These are phyloP conservation scores for Ochlodes sylvanus DNA, from an alignment of 2,888 invertebrate genomes.

Conservation along the genomic window DNA sequence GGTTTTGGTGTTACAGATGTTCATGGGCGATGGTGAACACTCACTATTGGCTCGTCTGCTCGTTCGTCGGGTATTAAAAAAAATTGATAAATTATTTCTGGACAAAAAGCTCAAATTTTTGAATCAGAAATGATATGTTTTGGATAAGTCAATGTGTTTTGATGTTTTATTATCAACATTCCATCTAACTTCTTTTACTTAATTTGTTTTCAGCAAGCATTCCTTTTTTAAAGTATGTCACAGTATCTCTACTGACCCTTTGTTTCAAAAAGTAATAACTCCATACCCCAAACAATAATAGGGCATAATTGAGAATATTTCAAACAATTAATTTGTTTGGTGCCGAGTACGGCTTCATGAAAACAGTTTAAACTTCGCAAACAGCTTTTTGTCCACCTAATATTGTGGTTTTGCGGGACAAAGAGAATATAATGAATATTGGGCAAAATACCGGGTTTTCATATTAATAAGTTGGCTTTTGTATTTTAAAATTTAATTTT, in stretches of 20 bases:
- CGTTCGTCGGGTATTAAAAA: too few relatives aligned
- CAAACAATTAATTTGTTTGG: conserved; percentile 53
- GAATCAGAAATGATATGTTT: too few relatives aligned
- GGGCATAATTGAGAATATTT: conserved; percentile 57
- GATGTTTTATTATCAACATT: neutral
- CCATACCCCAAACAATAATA: conserved; percentile 30
- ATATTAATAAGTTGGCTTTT: conserved; percentile 35
- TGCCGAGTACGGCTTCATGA: conserved; percentile 40
- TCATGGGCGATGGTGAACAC: too few relatives aligned
- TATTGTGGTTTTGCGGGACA: conserved; percentile 43
- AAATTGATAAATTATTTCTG: too few relatives aligned
- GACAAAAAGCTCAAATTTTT: too few relatives aligned
- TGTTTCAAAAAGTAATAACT: conserved; percentile 27
- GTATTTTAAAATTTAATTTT: conserved; percentile 18
- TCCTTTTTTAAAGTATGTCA: conserved; percentile 8
- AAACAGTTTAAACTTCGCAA: conserved; percentile 57
- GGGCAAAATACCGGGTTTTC: conserved; percentile 47
- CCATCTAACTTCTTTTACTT: neutral
- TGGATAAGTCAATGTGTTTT: too few relatives aligned
- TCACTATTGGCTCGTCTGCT: too few relatives aligned
- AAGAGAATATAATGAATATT: conserved; percentile 49
- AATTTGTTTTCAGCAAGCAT: neutral
- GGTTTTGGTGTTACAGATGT: too few relatives aligned
- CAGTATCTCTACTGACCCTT: conserved; percentile 13
- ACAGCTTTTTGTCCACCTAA: conserved; percentile 46